Evolutionary conservation across 2,888 invertebrate genomes (phyloP).

Genomic region (Spilarctia lutea): DNA sequence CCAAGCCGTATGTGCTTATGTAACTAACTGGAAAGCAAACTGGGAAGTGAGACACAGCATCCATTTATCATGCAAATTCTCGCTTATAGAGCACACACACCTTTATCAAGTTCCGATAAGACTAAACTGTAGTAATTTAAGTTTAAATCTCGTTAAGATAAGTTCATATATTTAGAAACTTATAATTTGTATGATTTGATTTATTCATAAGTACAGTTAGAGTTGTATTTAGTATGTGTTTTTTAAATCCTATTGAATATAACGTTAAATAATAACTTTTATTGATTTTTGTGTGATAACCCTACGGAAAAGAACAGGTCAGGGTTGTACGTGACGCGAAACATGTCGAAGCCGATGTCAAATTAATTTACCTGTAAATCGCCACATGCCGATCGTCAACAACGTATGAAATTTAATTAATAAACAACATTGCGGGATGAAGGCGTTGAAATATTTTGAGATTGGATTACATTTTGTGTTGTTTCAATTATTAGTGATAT

Average conservation of each 20-base stretch:
- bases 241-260: neutral
- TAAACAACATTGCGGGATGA: slow-evolving; percentile 44
- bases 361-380: slow-evolving; percentile 69
- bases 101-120: slow-evolving; percentile 22
- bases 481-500: slow-evolving; percentile 1
- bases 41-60: slow-evolving; percentile 17
- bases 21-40: slow-evolving; percentile 20
- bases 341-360: slow-evolving; percentile 47
- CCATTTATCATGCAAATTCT: slow-evolving; percentile 26
- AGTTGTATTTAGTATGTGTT: neutral
- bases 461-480: slow-evolving; percentile 4
- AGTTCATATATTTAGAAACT: neutral
- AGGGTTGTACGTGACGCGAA: slow-evolving; percentile 56
- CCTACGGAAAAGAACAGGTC: slow-evolving; percentile 52
- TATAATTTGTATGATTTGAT: neutral
- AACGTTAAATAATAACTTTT: too few species aligned
- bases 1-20: slow-evolving; percentile 22
- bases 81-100: slow-evolving; percentile 22
- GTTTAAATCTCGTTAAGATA: neutral
- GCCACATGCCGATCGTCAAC: slow-evolving; percentile 59
- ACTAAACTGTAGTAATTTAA: slow-evolving; percentile 1
- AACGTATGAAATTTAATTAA: slow-evolving; percentile 68
- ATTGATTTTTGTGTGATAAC: slow-evolving; percentile 48
- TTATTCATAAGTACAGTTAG: neutral
- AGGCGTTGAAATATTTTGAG: slow-evolving; percentile 28